Percentiles rank a stretch among this genome's conserved stretches.
phyloP scores from a whole-genome alignment of 1,140 invertebrate genomes.

The Cotesia vestalis region DNA sequence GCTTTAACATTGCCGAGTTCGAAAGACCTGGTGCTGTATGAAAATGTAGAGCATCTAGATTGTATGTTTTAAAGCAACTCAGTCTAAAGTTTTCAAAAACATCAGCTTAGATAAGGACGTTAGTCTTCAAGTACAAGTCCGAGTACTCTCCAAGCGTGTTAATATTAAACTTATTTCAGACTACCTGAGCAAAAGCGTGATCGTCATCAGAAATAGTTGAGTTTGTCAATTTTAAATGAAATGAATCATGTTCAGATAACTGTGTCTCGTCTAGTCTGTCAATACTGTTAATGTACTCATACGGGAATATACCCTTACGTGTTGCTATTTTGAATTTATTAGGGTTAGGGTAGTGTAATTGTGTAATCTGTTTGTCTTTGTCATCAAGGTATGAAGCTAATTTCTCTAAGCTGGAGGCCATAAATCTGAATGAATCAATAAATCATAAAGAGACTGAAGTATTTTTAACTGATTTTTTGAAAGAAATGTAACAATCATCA shows the following conservation, averaged over 20 bases:
- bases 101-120: constrained; percentile 46
- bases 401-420: constrained; percentile 22
- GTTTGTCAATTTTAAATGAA: constrained; percentile 12
- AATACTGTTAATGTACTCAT: constrained; percentile 43
- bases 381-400: too few species aligned
- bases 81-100: constrained; percentile 62
- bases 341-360: too few species aligned
- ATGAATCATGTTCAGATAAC: constrained; percentile 43
- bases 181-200: background rate
- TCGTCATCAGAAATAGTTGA: background rate
- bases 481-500: constrained; percentile 46
- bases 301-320: too few species aligned
- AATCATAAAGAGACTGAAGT: constrained; percentile 42
- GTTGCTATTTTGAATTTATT: too few species aligned
- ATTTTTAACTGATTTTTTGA: constrained; percentile 39
- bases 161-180: too few species aligned
- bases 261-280: constrained; percentile 47
- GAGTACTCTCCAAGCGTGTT: too few species aligned
- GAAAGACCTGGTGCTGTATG: too few species aligned
- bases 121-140: too few species aligned
- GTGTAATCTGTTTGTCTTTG: too few species aligned
- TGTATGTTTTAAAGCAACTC: constrained; percentile 53
- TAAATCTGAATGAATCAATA: constrained; percentile 47
- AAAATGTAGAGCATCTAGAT: too few species aligned
- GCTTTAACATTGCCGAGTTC: too few species aligned